Conservation (phyloP, 2,888 invertebrate species). For the Frankliniella intonsa region DNA sequence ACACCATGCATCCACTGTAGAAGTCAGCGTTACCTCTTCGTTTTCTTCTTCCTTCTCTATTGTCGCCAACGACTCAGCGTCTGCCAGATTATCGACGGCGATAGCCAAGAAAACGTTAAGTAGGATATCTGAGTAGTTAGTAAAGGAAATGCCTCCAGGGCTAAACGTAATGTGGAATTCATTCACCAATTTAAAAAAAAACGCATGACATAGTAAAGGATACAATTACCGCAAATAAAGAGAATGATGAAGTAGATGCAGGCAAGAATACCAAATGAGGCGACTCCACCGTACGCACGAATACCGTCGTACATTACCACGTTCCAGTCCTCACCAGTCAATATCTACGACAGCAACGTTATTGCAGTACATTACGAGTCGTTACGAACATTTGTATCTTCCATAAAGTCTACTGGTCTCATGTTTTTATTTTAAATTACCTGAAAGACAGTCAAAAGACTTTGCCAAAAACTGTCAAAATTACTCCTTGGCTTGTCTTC, state of each 20-base stretch:
- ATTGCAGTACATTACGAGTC: constrained; percentile 28
- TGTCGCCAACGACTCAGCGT: constrained; percentile 96
- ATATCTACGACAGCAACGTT: constrained; percentile 62
- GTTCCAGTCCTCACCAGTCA: constrained; percentile 99
- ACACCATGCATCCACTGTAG: constrained; percentile 19
- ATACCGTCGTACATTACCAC: constrained; percentile 99
- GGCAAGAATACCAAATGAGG: constrained; percentile 83
- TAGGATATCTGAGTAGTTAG: constrained; percentile 70
- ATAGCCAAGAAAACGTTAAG: constrained; percentile 99
- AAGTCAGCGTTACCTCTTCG: constrained; percentile 51
- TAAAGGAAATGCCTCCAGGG: constrained; percentile 37
- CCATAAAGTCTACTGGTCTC: neutral
- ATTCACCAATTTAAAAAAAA: neutral
- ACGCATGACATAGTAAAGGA: constrained; percentile 56
- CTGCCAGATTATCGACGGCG: constrained; percentile 99
- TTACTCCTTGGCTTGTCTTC: constrained; percentile 90
- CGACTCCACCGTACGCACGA: constrained; percentile 92
- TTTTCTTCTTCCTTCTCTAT: constrained; percentile 90
- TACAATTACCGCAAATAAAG: constrained; percentile 98
- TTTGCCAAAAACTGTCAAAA: constrained; percentile 99
- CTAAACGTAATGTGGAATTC: constrained; percentile 29
- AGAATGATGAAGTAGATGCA: constrained; percentile 98
- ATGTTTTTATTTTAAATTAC: constrained; percentile 53
- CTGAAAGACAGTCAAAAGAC: constrained; percentile 97
- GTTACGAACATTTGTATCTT: no score